Percentiles rank a stretch among this genome's conserved stretches.
Evolutionary conservation across 2,113 vertebrate genomes (phyloP).

Genomic region (Notothenia coriiceps): DNA sequence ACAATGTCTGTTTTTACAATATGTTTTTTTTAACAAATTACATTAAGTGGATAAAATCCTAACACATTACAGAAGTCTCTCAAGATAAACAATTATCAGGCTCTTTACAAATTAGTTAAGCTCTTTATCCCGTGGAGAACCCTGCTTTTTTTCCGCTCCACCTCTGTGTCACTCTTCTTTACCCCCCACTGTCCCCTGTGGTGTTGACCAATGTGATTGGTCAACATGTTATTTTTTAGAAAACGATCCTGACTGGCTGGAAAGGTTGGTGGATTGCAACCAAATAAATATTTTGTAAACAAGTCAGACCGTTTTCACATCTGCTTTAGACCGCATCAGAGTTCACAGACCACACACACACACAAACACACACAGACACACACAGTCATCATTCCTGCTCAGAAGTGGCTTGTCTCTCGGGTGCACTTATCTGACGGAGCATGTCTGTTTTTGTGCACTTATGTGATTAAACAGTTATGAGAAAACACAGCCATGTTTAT

Average conservation of each 20-base stretch:
- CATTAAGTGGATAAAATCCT: neutral
- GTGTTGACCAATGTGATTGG: neutral
- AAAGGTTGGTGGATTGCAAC: constrained; percentile 19
- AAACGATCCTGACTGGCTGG: constrained; percentile 6
- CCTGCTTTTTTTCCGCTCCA: neutral
- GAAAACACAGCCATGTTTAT: constrained; percentile 39
- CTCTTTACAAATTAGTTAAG: neutral
- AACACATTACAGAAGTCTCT: neutral
- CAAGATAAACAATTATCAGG: constrained; percentile 5
- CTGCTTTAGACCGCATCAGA: constrained; percentile 37
- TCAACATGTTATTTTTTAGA: constrained; percentile 12
- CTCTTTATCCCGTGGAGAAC: constrained; percentile 2
- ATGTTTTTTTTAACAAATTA: neutral
- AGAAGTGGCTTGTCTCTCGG: constrained; percentile 44
- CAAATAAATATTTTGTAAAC: constrained; percentile 50
- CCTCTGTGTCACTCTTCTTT: constrained; percentile 25
- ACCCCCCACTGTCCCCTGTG: constrained; percentile 10
- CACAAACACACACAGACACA: constrained; percentile 1
- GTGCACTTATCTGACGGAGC: constrained; percentile 37
- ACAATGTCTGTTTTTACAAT: neutral
- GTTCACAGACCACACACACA: constrained; percentile 2
- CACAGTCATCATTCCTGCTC: constrained; percentile 14
- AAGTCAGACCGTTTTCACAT: constrained; percentile 49
- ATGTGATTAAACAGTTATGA: constrained; percentile 46
- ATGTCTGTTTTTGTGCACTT: constrained; percentile 45